Base-by-base conservation (phyloP, 2,888 invertebrate species). In the Diarsia brunnea region DNA sequence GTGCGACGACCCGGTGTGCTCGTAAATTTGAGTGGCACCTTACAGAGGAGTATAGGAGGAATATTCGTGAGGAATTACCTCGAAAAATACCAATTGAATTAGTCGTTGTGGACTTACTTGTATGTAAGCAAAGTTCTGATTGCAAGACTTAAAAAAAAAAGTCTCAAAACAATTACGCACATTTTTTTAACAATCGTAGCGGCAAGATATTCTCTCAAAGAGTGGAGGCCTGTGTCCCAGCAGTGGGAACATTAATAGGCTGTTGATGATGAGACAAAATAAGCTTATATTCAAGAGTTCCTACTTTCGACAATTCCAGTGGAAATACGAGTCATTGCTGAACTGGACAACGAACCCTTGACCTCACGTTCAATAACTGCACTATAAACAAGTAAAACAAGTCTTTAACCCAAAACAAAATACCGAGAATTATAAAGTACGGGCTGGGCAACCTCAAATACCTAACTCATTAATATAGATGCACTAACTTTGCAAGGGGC, bases 1-100 rank as follows among this genome's bases (percentile, higher is more conserved):
- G 85, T 77, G 31, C 82, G 77, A 83, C 82, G 82, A 83, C 82
- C 82, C 85, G 51, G 31, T 66, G 75, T 45, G 68, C 68, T 63
- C 85, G 85, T 83, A 71, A 82, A 82, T 84, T 81, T 71, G 58
- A 69, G 66, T 66, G 61, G 10, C 68, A 69, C 65, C 84, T 74
- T 64, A 76, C 31, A 64, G 55, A 64, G 55, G 55, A 68, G 64
- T 51, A 81, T 24, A 2, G 31, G 16, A 51, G 51, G 21, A 45
- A 65, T 45, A 61, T 24, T 47, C n/a, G 14, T 43, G 27, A 64
- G 49, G 27, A 21, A 58, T 38, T 38, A 45, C 69, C 10, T 38
- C n/a, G 19, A 10, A 11, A 47, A 47, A 38, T 58, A 43, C 8
- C 19, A 45, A 11, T 43, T 64, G n/a, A 61, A 61, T 21, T 38